Evolutionary conservation across 2,797 vertebrate species (phyloP), one percentile per base, ranked within the genome.

Genomic region (Anas flavirostris): DNA sequence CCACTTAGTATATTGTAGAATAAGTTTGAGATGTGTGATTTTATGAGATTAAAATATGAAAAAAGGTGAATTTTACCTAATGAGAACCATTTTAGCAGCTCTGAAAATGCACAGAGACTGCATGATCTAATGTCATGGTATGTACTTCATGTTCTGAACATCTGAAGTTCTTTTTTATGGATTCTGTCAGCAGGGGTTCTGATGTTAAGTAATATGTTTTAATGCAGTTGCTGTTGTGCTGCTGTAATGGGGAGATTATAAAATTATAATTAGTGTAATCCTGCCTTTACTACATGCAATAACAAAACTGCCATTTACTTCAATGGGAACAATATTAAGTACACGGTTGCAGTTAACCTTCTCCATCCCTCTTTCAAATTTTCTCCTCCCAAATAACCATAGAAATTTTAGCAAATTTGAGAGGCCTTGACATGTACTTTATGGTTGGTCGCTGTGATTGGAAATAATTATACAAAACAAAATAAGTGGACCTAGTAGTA

Each of bases 251-350:
- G 48, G 22, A 94, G 92, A 95, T 94, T 93, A 93, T 82, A 90
- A 94, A 95, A 89, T 80, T 91, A 93, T 89, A 96, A 93, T 92
- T 91, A 93, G 78, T 43, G 48, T 82, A 92, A 83, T 87, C 69
- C 77, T 95, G 35, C 17, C 56, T 89, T 41, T 75, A 77, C 95
- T 93, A 79, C 73, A 83, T 50, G 62, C 90, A 95, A 90, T 88
- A 18, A 90, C 69, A 90, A 87, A 96, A 17, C 26, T 62, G 69
- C 52, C 69, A 77, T 94, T 95, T 93, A 86, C 67, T 93, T 91
- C 63, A 64, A 13, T 21, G 31, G 37, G 44, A 90, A 75, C 46
- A 86, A 8, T 70, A 78, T 75, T 85, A 92, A 86, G 52, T 76
- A 68, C n/a, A 64, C 9, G 48, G 25, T 39, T 16, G 1, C 81